Evolutionary conservation across 1,140 invertebrate genomes (phyloP), one percentile per base, ranked within the genome.

Genomic region (Cepaea nemoralis): DNA sequence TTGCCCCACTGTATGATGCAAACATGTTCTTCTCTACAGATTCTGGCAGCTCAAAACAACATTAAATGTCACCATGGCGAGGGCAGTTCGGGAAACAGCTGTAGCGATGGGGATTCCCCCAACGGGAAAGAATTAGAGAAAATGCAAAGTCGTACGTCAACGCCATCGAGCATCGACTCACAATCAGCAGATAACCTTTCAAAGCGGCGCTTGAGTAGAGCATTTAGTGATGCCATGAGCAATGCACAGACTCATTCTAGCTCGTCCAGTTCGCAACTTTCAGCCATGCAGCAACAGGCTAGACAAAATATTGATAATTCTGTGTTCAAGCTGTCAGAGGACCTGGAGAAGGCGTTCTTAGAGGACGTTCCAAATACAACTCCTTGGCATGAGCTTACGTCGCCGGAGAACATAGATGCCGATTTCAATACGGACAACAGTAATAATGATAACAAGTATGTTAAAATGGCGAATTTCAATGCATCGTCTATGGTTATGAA

Each of bases 311-410:
- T 35, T 0, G 75, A 77, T 22, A 63, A 31, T 24, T 78, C 77
- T 33, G 66, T 78, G 12, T 69, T 69, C 24, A 69, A 67, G 39
- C 12, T 78, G 10, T 78, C 77, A 40, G 77, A 78, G 37, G 77
- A 78, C 5, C 42, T 78, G 8, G 77, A 78, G 31, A 78, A 78
- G 22, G 48, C 77, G 5, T 78, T 40, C 42, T 69, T 78, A 37
- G 59, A 78, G 19, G 63, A 78, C 31, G 31, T 8, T 0, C 33
- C 33, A n/a, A 45, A 31, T 35, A n/a, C 59, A 10, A 67, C 50
- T 24, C 77, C 77, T 8, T 78, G 77, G 77, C 77, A 78, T 69
- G 77, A 78, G 27, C 31, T 78, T 3, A 24, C 39, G 27, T n/a
- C n/a, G 22, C 59, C 69, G 22, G 77, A 78, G 31, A 35, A 16